Base-by-base conservation (phyloP, 2,888 invertebrate species). In the Aphidius colemani region DNA sequence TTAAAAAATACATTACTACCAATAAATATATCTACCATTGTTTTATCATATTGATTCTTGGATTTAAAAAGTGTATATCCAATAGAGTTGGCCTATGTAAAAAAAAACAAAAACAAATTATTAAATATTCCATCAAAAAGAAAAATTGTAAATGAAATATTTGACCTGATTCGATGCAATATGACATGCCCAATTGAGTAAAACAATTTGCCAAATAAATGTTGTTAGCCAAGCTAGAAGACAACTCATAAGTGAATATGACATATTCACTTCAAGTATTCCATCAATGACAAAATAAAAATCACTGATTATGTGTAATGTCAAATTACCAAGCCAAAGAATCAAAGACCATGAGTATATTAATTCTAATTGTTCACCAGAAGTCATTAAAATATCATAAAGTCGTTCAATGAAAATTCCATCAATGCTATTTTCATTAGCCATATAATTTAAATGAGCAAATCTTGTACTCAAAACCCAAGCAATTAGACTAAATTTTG, bases 401-500 rank as follows among this genome's bases (percentile, higher is more conserved):
- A 78, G 72, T 30, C 69, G 67, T 55, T 79, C 75, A 18, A 79
- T 70, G 40, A 67, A 61, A 63, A 64, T 59, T 1, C 43, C 39
- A 59, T 67, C 53, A 3, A 67, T 58, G 6, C 18, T 55, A 59
- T 70, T 72, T n/a, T 69, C 70, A 7, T 60, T 67, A 1, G 76
- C 70, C 1, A 78, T 70, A 10, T 63, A 46, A 49, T 78, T 81
- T 9, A 82, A 69, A 51, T 75, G 75, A 10, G 61, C 63, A 65
- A 82, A 81, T 1, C 81, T 70, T 59, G 77, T 77, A 0, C 76
- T 78, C 10, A 82, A 64, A 41, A 80, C 59, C 41, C 70, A 62
- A 0, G 64, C 64, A 13, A 79, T 44, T 0, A 78, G 78, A 13
- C 71, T 66, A 51, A 78, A 77, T 49, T 80, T 79, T 63, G 70